Evolutionary conservation across 2,888 invertebrate species (phyloP), one percentile per base, ranked within the genome.

Genomic region (Cephalotes varians): DNA sequence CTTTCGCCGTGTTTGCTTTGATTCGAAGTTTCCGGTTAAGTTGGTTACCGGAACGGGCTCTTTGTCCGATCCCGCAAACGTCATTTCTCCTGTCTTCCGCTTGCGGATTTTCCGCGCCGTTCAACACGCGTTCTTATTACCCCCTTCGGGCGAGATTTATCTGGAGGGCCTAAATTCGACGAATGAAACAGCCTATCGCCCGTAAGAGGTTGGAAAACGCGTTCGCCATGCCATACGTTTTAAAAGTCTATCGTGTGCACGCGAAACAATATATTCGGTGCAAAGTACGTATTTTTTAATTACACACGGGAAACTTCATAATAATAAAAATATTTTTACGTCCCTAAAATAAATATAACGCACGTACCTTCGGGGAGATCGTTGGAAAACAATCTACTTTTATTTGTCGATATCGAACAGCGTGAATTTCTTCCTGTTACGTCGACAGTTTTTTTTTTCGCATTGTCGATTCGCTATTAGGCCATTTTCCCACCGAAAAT

Each of bases 11-110:
- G 93, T 94, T 94, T 94, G 92, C 94, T 94, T 94, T 94, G 94
- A 94, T 94, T 94, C 92, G 86, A 93, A 94, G 93, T 94, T 94
- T 93, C 92, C 92, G 91, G 90, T 89, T 92, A 94, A 94, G 94
- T 94, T 93, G 93, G 93, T 93, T 94, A 94, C 90, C 89, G 77
- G 90, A 90, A 86, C 87, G 82, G 82, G 80, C 87, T 85, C 90
- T 90, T 88, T 90, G 88, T 88, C 80, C 76, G 81, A 90, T 82
- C 72, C 83, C 62, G 67, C 83, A 71, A 71, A 44, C 69, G 21
- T 18, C 10, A 2, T 18, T 15, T 12, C 9, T 28, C 31, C 37
- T 34, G 21, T 15, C 9, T 18, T 18, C 21, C 34, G 40, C 54
- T 18, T 18, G 56, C 10, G 44, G 18, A 56, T 79, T 58, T 69